A percentile compares a stretch with the other conserved stretches of the same genome.
Evolutionary conservation across 2,113 vertebrate species (phyloP).

Genomic region (Xerus inauris): DNA sequence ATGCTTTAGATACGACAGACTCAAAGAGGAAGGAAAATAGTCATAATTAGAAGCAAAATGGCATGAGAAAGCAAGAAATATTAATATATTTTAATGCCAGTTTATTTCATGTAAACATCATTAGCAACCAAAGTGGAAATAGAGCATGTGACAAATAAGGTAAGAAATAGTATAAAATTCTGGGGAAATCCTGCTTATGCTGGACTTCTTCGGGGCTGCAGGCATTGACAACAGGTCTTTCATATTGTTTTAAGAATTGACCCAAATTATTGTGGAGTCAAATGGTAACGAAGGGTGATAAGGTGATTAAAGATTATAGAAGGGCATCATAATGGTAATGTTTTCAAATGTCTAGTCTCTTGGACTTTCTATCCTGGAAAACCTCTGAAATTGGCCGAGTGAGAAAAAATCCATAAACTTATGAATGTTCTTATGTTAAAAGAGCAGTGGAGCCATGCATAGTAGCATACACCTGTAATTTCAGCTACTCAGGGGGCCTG

Average conservation of each 20-base stretch:
- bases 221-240: not conserved
- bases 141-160: not conserved
- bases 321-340: not conserved
- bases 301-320: not conserved
- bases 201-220: not conserved
- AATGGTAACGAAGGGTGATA: not conserved
- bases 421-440: not conserved
- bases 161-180: not conserved
- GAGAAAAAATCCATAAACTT: not conserved
- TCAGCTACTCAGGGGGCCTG: not conserved
- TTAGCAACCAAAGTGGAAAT: not conserved
- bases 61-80: not conserved
- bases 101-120: not conserved
- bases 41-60: not conserved
- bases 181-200: not conserved
- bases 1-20: not conserved
- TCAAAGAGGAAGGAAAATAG: conserved; percentile 1
- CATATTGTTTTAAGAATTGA: not conserved
- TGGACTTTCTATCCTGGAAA: not conserved
- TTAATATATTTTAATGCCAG: not conserved
- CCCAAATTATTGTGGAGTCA: not conserved
- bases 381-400: not conserved
- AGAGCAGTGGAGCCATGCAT: not conserved
- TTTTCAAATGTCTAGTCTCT: not conserved
- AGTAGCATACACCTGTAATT: not conserved